These are phyloP conservation scores for Chlorospingus semifuscus DNA, from an alignment of 2,797 vertebrate species.

Conservation along the genomic window DNA sequence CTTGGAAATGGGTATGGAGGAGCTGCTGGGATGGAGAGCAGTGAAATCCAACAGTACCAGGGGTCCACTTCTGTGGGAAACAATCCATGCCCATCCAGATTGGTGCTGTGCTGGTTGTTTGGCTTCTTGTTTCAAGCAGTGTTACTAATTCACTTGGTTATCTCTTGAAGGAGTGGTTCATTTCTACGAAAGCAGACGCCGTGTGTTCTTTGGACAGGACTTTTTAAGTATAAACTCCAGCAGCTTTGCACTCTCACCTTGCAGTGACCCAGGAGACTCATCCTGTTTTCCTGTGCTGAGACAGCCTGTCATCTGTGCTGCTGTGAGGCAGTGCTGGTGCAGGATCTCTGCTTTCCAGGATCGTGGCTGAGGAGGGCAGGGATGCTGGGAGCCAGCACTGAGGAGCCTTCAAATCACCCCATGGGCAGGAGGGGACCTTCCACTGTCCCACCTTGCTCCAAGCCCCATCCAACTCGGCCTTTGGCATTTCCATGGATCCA, in stretches of 20 bases:
- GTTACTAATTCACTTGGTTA: not conserved
- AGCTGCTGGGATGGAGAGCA: not conserved
- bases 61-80: not conserved
- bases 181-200: not conserved
- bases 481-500: not conserved
- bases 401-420: not conserved
- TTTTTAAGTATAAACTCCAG: not conserved
- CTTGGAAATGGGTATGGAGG: too few species aligned
- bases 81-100: not conserved
- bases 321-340: not conserved
- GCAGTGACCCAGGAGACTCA: not conserved
- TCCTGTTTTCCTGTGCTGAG: not conserved
- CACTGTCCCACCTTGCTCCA: not conserved
- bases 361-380: not conserved
- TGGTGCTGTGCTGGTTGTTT: not conserved
- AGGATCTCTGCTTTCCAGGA: slow-evolving; percentile 8
- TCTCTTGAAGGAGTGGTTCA: not conserved
- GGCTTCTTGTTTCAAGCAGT: not conserved
- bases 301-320: not conserved
- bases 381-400: not conserved
- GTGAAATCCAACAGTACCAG: not conserved
- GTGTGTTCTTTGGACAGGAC: not conserved
- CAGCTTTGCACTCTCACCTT: not conserved
- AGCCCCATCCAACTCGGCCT: fast-evolving
- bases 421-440: not conserved